Conservation (phyloP, 2,888 invertebrate genomes). For the Epirrita christyi region DNA sequence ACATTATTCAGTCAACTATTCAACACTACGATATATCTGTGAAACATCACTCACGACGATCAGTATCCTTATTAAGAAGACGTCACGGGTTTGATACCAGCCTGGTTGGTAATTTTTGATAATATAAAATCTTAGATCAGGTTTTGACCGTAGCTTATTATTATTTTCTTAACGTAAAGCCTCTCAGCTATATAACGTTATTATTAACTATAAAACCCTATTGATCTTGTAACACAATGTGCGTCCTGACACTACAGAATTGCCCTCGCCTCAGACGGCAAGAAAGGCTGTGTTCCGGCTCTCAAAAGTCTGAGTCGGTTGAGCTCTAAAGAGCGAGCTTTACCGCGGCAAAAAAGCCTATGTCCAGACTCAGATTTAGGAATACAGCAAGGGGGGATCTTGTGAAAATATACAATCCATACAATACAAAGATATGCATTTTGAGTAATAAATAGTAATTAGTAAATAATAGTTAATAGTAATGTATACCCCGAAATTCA, state of each 20-base stretch:
- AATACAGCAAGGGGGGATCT: not conserved
- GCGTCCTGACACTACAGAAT: constrained; percentile 59
- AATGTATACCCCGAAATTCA: no score
- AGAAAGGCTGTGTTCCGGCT: constrained; percentile 63
- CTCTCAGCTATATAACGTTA: not conserved
- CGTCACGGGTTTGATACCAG: no score
- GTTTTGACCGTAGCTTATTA: not conserved
- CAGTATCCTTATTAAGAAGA: no score
- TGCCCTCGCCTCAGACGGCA: constrained; percentile 51
- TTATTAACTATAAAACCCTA: constrained; percentile 9
- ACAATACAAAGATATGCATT: no score
- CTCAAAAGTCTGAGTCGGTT: constrained; percentile 67
- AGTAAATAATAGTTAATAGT: no score
- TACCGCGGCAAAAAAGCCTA: constrained; percentile 51
- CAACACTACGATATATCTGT: no score
- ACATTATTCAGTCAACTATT: not conserved
- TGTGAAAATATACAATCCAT: no score
- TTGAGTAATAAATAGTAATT: no score
- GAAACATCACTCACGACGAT: no score
- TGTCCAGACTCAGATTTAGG: not conserved
- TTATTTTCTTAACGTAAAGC: not conserved
- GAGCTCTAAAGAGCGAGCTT: constrained; percentile 53
- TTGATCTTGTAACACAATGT: constrained; percentile 15
- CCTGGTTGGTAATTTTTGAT: no score
- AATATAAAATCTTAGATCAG: no score